phyloP scores from a whole-genome alignment of 2,797 vertebrate species.

The Chloroceryle inda region DNA sequence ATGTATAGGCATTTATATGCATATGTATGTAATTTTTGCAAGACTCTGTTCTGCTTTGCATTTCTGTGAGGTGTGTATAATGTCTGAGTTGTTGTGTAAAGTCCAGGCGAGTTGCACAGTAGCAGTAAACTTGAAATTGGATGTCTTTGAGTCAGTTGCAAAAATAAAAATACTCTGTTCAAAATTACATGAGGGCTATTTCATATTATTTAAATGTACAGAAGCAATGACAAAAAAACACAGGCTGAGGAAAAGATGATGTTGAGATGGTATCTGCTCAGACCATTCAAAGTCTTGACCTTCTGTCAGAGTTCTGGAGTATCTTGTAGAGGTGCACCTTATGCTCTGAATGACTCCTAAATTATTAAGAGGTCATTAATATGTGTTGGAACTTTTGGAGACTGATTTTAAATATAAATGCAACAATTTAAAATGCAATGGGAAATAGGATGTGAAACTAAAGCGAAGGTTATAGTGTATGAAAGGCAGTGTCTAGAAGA shows the following conservation, averaged over 20 bases:
- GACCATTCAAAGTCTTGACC: background rate
- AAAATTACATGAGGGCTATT: background rate
- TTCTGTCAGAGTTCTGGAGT: background rate
- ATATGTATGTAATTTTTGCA: background rate
- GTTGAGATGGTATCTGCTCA: background rate
- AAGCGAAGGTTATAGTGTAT: background rate
- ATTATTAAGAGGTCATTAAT: conserved; percentile 38
- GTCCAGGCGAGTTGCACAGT: background rate
- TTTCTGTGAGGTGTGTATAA: background rate
- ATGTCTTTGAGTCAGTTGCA: background rate
- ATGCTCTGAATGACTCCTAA: background rate
- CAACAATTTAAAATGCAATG: background rate
- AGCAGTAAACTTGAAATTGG: background rate
- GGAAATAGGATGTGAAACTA: background rate
- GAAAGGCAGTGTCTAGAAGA: background rate
- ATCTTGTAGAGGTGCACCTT: background rate
- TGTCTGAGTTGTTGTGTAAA: background rate
- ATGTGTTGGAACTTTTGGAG: background rate
- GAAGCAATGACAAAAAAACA: background rate
- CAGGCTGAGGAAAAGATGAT: background rate
- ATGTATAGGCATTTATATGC: background rate
- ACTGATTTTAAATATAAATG: conserved; percentile 44
- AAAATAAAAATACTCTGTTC: background rate
- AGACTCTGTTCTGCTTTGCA: background rate
- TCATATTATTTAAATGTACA: background rate